These are phyloP conservation scores for Heliopora coerulea DNA, from an alignment of 92 coral and sea anemone genomes.

Conservation along the genomic window DNA sequence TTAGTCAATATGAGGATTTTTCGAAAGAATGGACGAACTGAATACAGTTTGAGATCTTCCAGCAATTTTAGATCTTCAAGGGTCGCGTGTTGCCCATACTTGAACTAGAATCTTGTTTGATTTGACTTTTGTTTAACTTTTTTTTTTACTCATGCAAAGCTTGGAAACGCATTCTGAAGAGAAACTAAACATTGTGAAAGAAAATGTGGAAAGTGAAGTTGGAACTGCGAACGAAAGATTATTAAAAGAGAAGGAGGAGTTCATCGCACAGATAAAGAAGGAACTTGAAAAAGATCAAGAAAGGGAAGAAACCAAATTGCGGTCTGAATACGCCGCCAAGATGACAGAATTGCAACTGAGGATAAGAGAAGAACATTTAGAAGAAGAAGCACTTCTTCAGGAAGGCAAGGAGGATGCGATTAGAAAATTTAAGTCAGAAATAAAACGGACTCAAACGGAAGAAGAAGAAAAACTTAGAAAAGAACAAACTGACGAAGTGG, in stretches of 20 bases:
- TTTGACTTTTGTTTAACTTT: neutral
- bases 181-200: neutral
- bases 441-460: slow-evolving; percentile 70
- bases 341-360: slow-evolving; percentile 83
- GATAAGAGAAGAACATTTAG: slow-evolving; percentile 86
- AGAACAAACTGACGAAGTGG: slow-evolving; percentile 65
- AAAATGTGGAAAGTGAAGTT: slow-evolving; percentile 64
- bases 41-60: too few species aligned
- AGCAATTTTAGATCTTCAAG: too few species aligned
- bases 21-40: too few species aligned
- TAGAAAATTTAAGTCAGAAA: slow-evolving; percentile 68
- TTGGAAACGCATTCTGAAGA: neutral
- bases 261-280: slow-evolving; percentile 58
- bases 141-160: neutral
- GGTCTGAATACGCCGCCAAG: slow-evolving; percentile 71
- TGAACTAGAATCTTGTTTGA: too few species aligned
- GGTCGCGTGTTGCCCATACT: too few species aligned
- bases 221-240: slow-evolving; percentile 71
- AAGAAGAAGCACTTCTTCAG: slow-evolving; percentile 93
- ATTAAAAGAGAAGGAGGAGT: slow-evolving; percentile 70
- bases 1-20: too few species aligned
- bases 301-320: slow-evolving; percentile 70
- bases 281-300: slow-evolving; percentile 69
- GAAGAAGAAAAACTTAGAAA: slow-evolving; percentile 69
- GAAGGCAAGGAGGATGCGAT: slow-evolving; percentile 93